phyloP scores from a whole-genome alignment of 2,797 vertebrate species.

The Pantherophis alleghaniensis region DNA sequence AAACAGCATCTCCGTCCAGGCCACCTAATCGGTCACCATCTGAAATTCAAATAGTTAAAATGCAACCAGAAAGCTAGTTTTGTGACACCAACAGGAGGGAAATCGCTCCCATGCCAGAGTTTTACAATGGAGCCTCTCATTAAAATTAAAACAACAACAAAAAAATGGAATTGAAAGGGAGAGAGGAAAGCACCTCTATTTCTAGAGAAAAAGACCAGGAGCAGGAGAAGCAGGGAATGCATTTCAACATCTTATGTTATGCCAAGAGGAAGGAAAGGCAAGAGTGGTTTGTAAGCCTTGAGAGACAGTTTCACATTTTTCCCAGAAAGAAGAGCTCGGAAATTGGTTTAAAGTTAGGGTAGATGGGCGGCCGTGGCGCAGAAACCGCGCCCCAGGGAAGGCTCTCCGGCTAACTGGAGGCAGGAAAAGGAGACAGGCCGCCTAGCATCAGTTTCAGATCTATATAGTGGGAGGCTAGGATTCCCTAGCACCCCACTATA shows the following conservation, averaged over 20 bases:
- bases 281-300: neutral
- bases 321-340: neutral
- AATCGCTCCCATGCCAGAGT: neutral
- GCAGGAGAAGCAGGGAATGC: neutral
- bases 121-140: neutral
- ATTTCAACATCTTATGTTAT: neutral
- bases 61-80: neutral
- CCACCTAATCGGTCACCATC: neutral
- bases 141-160: neutral
- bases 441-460: neutral
- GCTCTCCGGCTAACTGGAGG: neutral
- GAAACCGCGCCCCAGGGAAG: neutral
- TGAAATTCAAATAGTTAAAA: neutral
- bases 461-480: neutral
- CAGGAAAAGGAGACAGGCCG: neutral
- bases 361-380: neutral
- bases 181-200: neutral
- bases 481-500: neutral
- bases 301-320: neutral
- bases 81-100: neutral
- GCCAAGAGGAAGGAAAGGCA: neutral
- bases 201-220: neutral
- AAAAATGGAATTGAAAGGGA: neutral
- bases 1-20: neutral
- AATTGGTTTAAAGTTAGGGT: neutral